A percentile compares a stretch with the other conserved stretches of the same genome.
phyloP scores from a whole-genome alignment of 2,888 invertebrate genomes.

The Nomada fabriciana region DNA sequence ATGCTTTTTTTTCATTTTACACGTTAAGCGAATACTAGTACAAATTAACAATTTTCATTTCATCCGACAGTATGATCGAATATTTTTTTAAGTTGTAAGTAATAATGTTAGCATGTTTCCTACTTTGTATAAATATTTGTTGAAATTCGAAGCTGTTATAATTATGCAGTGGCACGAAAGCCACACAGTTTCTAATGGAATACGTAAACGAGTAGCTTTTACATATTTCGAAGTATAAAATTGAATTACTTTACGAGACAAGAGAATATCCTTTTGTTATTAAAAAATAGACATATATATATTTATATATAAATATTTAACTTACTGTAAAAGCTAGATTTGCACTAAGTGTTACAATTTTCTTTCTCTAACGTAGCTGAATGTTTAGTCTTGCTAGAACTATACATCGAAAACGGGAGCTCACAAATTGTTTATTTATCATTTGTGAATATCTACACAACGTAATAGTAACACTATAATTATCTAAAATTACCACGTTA shows the following conservation, averaged over 20 bases:
- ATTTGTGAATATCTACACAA: conserved; percentile 64
- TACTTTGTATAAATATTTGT: conserved; percentile 31
- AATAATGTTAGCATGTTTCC: conserved; percentile 26
- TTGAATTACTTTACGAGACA: conserved; percentile 41
- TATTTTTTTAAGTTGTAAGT: conserved; percentile 23
- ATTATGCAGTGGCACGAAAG: conserved; percentile 36
- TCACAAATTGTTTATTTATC: conserved; percentile 48
- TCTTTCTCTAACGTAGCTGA: conserved; percentile 43
- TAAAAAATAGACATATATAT: conserved; percentile 56
- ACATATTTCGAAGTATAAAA: conserved; percentile 49
- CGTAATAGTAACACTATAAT: conserved; percentile 29
- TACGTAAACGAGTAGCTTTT: conserved; percentile 31
- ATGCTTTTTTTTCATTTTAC: conserved; percentile 21
- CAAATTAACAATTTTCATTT: conserved; percentile 21
- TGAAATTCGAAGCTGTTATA: conserved; percentile 28
- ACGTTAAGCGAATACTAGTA: conserved; percentile 44
- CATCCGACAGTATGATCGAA: conserved; percentile 29
- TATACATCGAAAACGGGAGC: conserved; percentile 40
- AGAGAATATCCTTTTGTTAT: conserved; percentile 44
- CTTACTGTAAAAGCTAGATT: conserved; percentile 48
- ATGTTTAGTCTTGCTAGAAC: conserved; percentile 38
- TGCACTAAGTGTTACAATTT: conserved; percentile 40
- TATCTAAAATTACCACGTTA: conserved; percentile 38
- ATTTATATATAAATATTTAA: conserved; percentile 37
- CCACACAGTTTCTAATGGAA: conserved; percentile 27